Evolutionary conservation across 2,113 vertebrate species (phyloP), one percentile per base, ranked within the genome.

Genomic region (Vicugna pacos): DNA sequence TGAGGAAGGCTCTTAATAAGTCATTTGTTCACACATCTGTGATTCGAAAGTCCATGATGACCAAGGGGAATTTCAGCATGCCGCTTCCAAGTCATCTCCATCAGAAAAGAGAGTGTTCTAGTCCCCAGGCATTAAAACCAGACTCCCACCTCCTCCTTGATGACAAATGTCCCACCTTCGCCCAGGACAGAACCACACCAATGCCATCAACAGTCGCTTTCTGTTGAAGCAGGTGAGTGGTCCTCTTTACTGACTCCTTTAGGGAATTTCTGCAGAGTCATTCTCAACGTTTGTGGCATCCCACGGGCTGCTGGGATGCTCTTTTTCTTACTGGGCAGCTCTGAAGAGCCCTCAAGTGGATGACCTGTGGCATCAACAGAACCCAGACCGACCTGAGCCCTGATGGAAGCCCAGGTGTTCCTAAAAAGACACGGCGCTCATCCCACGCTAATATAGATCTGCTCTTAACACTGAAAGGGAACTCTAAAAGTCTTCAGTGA

Each of bases 331-430:
- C 3, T 10, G 17, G 6, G 42, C 14, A 14, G 32, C 8, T 58
- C 3, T 13, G 4, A 60, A 28, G 32, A 22, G 12, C 16, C 1
- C n/a, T 87, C 16, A 35, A 17, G 3, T 70, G n/a, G 60, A 54
- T 1, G 1, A 8, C 6, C 32, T 52, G 35, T 19, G 50, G 4
- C 9, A 24, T 22, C 60, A 5, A 38, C 1, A 35, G 32, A 69
- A 32, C 8, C 0, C 5, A 70, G 6, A 24, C 22, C 24, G 12
- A 38, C 15, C 28, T n/a, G 28, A 48, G 30, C 60, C 50, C 1
- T 0, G 13, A 13, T 1, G 16, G 65, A 26, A 0, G 0, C 11
- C 11, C 26, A 12, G 14, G 19, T 69, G 26, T 7, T 17, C 16
- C 16, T 22, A 15, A 24, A 22, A 8, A 26, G 20, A 2, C 17